Percentiles rank a stretch among this genome's conserved stretches.
phyloP scores from a whole-genome alignment of 2,888 invertebrate genomes.

The Salticus scenicus region DNA sequence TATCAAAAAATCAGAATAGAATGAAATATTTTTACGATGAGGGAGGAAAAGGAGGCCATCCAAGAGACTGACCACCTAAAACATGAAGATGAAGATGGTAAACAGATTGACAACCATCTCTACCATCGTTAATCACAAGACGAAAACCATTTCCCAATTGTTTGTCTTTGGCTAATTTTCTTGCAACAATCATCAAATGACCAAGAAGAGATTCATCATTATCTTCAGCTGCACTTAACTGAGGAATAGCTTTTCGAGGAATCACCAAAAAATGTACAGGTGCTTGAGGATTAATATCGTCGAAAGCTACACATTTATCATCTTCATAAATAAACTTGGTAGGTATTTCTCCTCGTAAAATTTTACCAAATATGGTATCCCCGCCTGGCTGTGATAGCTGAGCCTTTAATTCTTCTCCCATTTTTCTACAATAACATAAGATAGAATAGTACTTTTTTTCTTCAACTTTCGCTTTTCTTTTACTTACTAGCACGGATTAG shows the following conservation, averaged over 20 bases:
- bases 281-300: slow-evolving; percentile 78
- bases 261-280: slow-evolving; percentile 78
- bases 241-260: slow-evolving; percentile 71
- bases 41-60: slow-evolving; percentile 80
- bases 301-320: slow-evolving; percentile 78
- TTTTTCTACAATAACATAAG: no score
- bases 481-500: no score
- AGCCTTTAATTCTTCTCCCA: slow-evolving; percentile 68
- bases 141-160: slow-evolving; percentile 71
- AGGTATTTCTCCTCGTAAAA: slow-evolving; percentile 78
- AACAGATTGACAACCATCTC: slow-evolving; percentile 78
- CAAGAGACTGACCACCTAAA: slow-evolving; percentile 78
- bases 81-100: slow-evolving; percentile 79
- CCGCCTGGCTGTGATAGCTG: slow-evolving; percentile 70
- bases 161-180: slow-evolving; percentile 75
- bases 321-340: slow-evolving; percentile 79
- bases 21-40: no score
- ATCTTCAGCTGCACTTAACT: slow-evolving; percentile 70
- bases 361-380: slow-evolving; percentile 79
- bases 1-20: no score
- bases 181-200: slow-evolving; percentile 76
- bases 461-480: no score
- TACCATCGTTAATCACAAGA: slow-evolving; percentile 77
- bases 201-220: slow-evolving; percentile 75
- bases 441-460: no score